Evolutionary conservation across 2,888 invertebrate species (phyloP), one percentile per base, ranked within the genome.

Genomic region (Mantis religiosa): DNA sequence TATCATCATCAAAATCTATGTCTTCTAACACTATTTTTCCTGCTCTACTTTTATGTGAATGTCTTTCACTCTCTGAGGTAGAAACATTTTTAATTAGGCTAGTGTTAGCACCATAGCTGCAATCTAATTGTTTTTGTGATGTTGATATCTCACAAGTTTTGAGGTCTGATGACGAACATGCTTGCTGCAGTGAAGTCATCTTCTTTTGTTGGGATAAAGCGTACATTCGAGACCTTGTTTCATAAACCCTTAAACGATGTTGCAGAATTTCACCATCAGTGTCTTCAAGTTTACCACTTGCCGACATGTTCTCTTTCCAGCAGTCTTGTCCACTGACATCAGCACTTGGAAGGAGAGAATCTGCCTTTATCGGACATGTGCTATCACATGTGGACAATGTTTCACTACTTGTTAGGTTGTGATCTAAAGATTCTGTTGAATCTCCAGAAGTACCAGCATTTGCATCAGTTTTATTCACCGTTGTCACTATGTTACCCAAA

Each of bases 401-500:
- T 6, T 3, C 87, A 25, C 8, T 82, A 71, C 41, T 82, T 82
- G 88, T 25, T 30, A 82, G 41, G 41, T 88, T 88, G 20, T 85
- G 88, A 84, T 88, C 85, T 12, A 82, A 2, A 85, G 20, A 34
- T 88, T 88, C 88, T 47, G 88, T 71, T 54, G 85, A 15, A 20
- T 88, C 88, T 4, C 54, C 54, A 9, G 86, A 71, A 83, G 28
- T 82, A 28, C 34, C 27, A 28, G 41, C n/a, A 9, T n/a, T 83
- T 54, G 83, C 27, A 25, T 54, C n/a, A 34, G 84, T 25, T 34
- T 85, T 84, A 27, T 34, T 88, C 34, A 27, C 41, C 30, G 47
- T 25, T 12, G 85, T 9, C 28, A 27, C 20, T 84, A n/a, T 71
- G 20, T 85, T 89, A 34, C 81, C 87, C n/a, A 92, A 91, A 90